These are phyloP conservation scores for Syritta pipiens DNA, from an alignment of 2,888 invertebrate genomes.

Conservation along the genomic window DNA sequence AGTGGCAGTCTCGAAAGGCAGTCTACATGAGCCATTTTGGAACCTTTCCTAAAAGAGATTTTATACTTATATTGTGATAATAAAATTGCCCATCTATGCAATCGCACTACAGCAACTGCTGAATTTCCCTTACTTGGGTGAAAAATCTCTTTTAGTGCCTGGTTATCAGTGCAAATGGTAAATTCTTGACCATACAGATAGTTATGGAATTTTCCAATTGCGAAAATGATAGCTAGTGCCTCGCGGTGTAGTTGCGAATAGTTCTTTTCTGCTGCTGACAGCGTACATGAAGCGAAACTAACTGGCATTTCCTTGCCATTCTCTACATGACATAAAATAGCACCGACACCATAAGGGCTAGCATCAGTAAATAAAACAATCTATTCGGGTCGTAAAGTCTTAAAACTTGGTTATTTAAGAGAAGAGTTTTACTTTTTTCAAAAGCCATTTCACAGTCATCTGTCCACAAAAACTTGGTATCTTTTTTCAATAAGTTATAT, in stretches of 20 bases:
- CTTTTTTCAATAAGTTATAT: slow-evolving; percentile 13
- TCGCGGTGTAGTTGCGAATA: slow-evolving; percentile 73
- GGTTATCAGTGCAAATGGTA: slow-evolving; percentile 60
- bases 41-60: slow-evolving; percentile 7
- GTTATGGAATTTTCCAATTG: slow-evolving; percentile 76
- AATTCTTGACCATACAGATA: slow-evolving; percentile 74
- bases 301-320: slow-evolving; percentile 46
- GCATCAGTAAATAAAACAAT: slow-evolving; percentile 33
- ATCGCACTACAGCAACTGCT: slow-evolving; percentile 2
- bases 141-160: slow-evolving; percentile 8
- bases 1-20: neutral
- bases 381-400: slow-evolving; percentile 24
- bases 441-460: neutral
- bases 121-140: slow-evolving; percentile 21
- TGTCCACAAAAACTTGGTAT: neutral
- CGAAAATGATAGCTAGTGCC: slow-evolving; percentile 75
- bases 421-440: neutral
- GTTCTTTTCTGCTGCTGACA: slow-evolving; percentile 48
- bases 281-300: slow-evolving; percentile 40
- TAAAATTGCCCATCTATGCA: slow-evolving; percentile 6
- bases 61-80: slow-evolving; percentile 9
- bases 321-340: slow-evolving; percentile 38
- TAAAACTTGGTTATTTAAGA: neutral
- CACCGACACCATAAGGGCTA: slow-evolving; percentile 35
- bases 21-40: slow-evolving; percentile 19